A percentile compares a stretch with the other conserved stretches of the same genome.
Evolutionary conservation across 2,888 invertebrate species (phyloP).

Genomic region (Crioceris asparagi): DNA sequence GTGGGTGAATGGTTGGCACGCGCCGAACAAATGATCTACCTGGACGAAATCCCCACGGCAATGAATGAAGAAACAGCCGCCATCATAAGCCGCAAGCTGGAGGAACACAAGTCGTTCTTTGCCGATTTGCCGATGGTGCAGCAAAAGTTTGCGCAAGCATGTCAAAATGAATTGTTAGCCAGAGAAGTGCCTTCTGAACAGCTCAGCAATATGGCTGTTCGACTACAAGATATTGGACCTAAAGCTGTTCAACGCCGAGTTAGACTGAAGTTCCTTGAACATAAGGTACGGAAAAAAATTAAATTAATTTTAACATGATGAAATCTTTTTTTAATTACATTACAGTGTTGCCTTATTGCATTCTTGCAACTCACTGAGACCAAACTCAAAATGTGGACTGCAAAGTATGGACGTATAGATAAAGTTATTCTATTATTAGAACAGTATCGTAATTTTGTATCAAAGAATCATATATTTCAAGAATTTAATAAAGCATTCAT

Average conservation of each 20-base stretch:
- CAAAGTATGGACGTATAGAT: slow-evolving; percentile 77
- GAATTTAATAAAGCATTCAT: slow-evolving; percentile 86
- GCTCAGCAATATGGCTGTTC: slow-evolving; percentile 66
- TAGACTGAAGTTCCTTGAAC: slow-evolving; percentile 80
- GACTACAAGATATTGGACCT: slow-evolving; percentile 63
- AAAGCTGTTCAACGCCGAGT: slow-evolving; percentile 74
- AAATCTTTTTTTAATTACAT: slow-evolving; percentile 13
- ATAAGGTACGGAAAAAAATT: slow-evolving; percentile 52
- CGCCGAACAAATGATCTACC: slow-evolving; percentile 71
- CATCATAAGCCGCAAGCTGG: slow-evolving; percentile 75
- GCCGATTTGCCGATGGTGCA: slow-evolving; percentile 67
- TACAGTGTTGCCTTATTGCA: slow-evolving; percentile 76
- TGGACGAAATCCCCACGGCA: slow-evolving; percentile 70
- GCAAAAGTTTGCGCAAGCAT: slow-evolving; percentile 67
- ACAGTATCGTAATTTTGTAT: slow-evolving; percentile 85
- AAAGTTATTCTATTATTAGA: slow-evolving; percentile 74
- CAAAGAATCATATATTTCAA: slow-evolving; percentile 86
- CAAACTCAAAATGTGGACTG: slow-evolving; percentile 80
- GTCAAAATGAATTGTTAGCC: slow-evolving; percentile 51
- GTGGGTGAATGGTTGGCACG: slow-evolving; percentile 85
- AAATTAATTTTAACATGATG: not conserved
- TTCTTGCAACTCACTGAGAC: slow-evolving; percentile 84
- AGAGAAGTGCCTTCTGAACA: slow-evolving; percentile 68
- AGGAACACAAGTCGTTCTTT: slow-evolving; percentile 85
- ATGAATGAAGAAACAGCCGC: slow-evolving; percentile 86